These are phyloP conservation scores for Lissocephala sabroskyi DNA, from an alignment of 2,888 invertebrate genomes.

Conservation along the genomic window DNA sequence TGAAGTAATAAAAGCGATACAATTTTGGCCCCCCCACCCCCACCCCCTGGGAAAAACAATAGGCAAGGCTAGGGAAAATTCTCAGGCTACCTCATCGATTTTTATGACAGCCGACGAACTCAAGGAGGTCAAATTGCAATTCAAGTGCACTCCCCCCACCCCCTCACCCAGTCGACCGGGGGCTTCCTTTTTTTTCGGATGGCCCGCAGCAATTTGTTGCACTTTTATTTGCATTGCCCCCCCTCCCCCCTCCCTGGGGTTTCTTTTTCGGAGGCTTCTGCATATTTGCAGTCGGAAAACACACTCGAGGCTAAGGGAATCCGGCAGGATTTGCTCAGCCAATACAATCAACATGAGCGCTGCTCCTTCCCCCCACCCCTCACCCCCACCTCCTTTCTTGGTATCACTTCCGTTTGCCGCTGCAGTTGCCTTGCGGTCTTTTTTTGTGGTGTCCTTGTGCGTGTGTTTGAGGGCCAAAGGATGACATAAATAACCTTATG, in stretches of 20 bases:
- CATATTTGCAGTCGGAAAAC: conserved; percentile 5
- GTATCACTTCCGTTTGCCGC: too few relatives aligned
- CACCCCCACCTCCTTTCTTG: too few relatives aligned
- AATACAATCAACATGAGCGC: conserved; percentile 59
- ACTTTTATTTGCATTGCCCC: conserved; percentile 52
- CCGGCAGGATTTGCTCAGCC: conserved; percentile 26
- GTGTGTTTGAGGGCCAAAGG: conserved; percentile 6
- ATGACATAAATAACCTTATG: background rate
- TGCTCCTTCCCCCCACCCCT: too few relatives aligned
- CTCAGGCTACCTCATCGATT: too few relatives aligned
- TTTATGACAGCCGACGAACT: too few relatives aligned
- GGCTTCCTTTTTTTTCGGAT: conserved; percentile 7
- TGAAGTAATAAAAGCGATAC: too few relatives aligned
- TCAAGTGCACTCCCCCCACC: conserved; percentile 29
- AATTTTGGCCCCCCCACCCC: too few relatives aligned
- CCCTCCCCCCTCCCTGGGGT: conserved; percentile 14
- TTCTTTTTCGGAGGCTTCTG: conserved; percentile 3
- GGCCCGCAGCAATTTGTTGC: conserved; percentile 23
- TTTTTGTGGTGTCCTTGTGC: conserved; percentile 8
- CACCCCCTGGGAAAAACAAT: too few relatives aligned
- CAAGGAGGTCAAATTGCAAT: conserved; percentile 42
- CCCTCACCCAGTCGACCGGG: conserved; percentile 3
- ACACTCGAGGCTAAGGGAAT: conserved; percentile 15
- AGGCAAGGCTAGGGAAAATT: too few relatives aligned
- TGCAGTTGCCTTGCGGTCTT: too few relatives aligned